Evolutionary conservation across 2,797 vertebrate genomes (phyloP).

Genomic region (Phalloptychus januarius): DNA sequence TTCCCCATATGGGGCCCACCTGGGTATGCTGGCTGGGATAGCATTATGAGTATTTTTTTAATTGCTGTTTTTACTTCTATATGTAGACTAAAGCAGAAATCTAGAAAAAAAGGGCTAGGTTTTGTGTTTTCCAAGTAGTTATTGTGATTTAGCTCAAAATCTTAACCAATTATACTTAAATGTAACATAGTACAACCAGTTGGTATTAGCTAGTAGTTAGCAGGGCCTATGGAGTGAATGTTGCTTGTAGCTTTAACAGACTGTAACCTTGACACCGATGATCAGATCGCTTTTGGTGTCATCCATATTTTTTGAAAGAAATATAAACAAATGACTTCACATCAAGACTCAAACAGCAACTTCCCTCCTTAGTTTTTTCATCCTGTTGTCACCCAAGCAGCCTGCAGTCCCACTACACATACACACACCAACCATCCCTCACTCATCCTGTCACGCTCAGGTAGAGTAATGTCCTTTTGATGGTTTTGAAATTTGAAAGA

Average conservation of each 20-base stretch:
- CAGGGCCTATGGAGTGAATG: background rate
- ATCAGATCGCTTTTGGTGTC: background rate
- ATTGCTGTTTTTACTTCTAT: background rate
- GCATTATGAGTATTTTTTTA: too few relatives aligned
- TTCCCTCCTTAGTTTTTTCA: slow-evolving; percentile 37
- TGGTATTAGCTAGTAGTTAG: background rate
- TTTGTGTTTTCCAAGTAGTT: background rate
- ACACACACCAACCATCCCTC: slow-evolving; percentile 70
- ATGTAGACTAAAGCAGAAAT: background rate
- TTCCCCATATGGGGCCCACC: too few relatives aligned
- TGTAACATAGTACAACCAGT: background rate
- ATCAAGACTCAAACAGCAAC: slow-evolving; percentile 15
- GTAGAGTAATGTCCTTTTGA: slow-evolving; percentile 77
- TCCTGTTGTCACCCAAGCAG: slow-evolving; percentile 47
- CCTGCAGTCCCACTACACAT: slow-evolving; percentile 47
- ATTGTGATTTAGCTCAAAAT: background rate
- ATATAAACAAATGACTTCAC: background rate
- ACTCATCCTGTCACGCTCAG: slow-evolving; percentile 71
- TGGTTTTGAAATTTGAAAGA: slow-evolving; percentile 78
- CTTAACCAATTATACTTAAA: background rate
- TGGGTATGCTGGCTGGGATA: too few relatives aligned
- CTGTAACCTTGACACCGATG: background rate
- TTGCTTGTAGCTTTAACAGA: background rate
- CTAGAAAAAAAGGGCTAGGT: background rate
- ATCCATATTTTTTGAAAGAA: background rate